Base-by-base conservation (phyloP, 2,888 invertebrate genomes). In the Eristalinus aeneus region DNA sequence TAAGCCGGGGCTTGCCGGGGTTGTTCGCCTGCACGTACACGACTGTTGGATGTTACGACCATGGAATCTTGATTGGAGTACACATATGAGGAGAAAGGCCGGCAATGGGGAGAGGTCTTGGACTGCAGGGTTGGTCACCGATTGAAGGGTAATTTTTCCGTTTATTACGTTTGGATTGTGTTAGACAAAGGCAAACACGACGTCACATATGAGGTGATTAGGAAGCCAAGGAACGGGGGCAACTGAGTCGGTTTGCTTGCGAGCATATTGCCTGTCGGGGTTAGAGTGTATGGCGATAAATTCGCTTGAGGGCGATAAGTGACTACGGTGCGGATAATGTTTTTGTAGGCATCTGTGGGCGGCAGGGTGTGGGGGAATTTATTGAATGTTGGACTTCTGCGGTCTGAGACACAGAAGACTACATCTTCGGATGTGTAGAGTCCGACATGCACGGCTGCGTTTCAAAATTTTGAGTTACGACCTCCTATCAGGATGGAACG, bases 111-210 rank as follows among this genome's bases (percentile, higher is more conserved):
- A 1, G 46, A 46, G 74, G 65, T 58, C 46, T 2, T 22, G 4
- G 22, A 20, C 39, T n/a, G 4, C n/a, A 27, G 36, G 69, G 65
- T 65, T 16, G 16, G 39, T 46, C 65, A 60, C 80, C 71, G 75
- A 85, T 81, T 76, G 76, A 58, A 76, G 78, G 80, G 85, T 85
- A 85, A 85, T 85, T 85, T 85, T 85, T 84, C 61, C 63, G 61
- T 84, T 84, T 80, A 84, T 75, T 75, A 60, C 75, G 65, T 74
- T 65, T 79, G 79, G 60, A 79, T 84, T 84, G 84, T 84, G 74
- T 71, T 67, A 69, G 79, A 74, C 83, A 78, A 77, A 77, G 65
- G 39, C 46, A 27, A 20, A 54, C 63, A 84, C 20, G 61, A 60
- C 63, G 56, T 60, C 10, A 36, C 60, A 68, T 69, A 69, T 65